Base-by-base conservation (phyloP, 2,113 vertebrate species). In the Salvelinus sp. region DNA sequence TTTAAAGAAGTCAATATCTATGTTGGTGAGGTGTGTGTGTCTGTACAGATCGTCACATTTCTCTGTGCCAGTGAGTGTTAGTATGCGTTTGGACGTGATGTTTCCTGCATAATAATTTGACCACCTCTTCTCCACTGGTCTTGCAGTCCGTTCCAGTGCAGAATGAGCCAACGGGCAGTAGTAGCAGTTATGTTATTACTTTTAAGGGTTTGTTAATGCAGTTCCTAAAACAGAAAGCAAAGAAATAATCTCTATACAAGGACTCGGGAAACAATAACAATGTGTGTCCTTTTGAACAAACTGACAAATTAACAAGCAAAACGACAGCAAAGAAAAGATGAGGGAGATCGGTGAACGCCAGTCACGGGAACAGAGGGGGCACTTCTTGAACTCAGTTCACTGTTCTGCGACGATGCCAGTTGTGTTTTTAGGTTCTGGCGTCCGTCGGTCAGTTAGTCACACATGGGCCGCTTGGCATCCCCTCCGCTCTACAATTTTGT, bases 321-420 rank as follows among this genome's bases (percentile, higher is more conserved):
- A 67, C 50, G 72, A 73, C 74, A 89, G 82, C 80, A 83, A 77
- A 30, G 75, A 75, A 66, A 60, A 62, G 2, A 38, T 38, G 7
- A 38, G 69, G 50, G 62, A 71, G 72, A 75, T 60, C 38, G 25
- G 38, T 78, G 75, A 62, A 83, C 44, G 87, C 74, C 76, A 86
- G 82, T 73, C 80, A 83, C 85, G 79, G 75, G 81, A 87, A 84
- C 38, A 44, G 38, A 44, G 89, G 89, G 90, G 90, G 86, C 90
- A 92, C 89, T 93, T 92, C 66, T 79, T 87, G 71, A 76, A 89
- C 79, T 86, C 81, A 85, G 83, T 83, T 86, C 71, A 86, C 85
- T 79, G 75, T 83, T 68, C 77, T 76, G 73, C 63, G 38, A 68
- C 80, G 62, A 74, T 79, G 71, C 38, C 73, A 68, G 28, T 3